Evolutionary conservation across 2,113 vertebrate species (phyloP), one percentile per base, ranked within the genome.

Genomic region (Mohoua ochrocephala): DNA sequence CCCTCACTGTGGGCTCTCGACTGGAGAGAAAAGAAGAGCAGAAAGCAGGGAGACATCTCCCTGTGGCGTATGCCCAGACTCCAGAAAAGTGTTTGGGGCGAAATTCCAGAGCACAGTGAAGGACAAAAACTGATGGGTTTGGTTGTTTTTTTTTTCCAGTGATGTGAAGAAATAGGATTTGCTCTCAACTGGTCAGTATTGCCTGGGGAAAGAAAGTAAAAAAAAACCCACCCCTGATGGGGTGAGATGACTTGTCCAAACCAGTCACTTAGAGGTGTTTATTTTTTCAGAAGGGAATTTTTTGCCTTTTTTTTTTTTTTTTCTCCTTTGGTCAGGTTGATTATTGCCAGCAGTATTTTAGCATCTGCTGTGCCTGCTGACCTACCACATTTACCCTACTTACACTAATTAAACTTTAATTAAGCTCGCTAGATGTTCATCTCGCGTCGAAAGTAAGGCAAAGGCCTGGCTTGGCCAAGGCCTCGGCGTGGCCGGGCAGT

Each of bases 371-470:
- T 35, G 83, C 60, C 59, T 89, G 68, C 68, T 96, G 94, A 95
- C 94, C 94, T 86, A 95, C 86, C 83, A 59, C 95, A 70, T 63
- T 93, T 93, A 80, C 42, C 86, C 91, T 84, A 91, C 89, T 95
- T 93, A 92, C 24, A 81, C 30, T 93, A 91, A 96, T 95, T 97
- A 81, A 89, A 84, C 76, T 75, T 92, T 95, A 88, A 94, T 97
- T 95, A 95, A 95, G 71, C 64, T 81, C 84, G 44, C 63, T 77
- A 70, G 64, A 52, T 63, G 27, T 44, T 95, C 76, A 60, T 75
- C 71, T 91, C 30, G 70, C 47, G 78, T 52, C 75, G 39, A 41
- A 95, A 89, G 79, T 81, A 70, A 94, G 85, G 70, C 76, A 95
- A 89, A 94, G 87, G 77, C 69, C 78, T 84, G 74, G 77, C 60